Conservation (phyloP, 2,113 vertebrate genomes). For the Pelmatolapia mariae region DNA sequence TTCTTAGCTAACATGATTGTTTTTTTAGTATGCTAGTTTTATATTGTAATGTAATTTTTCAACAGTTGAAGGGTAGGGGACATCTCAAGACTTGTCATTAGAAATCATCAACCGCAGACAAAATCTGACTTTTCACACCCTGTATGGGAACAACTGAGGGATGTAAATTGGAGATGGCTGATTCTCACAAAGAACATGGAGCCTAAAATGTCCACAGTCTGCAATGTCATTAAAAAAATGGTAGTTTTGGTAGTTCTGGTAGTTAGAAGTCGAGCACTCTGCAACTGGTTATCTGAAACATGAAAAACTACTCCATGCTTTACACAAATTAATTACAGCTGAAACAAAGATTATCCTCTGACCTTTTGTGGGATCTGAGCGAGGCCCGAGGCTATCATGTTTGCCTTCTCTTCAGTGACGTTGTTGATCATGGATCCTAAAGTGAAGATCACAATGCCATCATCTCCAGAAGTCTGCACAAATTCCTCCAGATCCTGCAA, state of each 20-base stretch:
- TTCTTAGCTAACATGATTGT: not conserved
- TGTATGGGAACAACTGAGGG: not conserved
- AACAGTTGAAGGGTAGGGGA: not conserved
- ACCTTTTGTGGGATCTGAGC: too few species aligned
- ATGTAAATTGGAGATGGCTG: not conserved
- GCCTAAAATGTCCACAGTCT: not conserved
- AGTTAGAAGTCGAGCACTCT: not conserved
- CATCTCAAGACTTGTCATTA: not conserved
- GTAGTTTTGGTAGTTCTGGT: not conserved
- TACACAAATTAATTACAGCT: too few species aligned
- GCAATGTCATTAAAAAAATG: not conserved
- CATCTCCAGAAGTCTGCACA: too few species aligned
- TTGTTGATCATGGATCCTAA: too few species aligned
- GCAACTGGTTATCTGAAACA: too few species aligned
- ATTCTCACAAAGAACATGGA: not conserved
- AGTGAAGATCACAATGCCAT: too few species aligned
- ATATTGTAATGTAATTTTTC: not conserved
- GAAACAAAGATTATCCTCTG: fast-evolving
- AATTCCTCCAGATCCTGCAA: too few species aligned
- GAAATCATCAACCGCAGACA: not conserved
- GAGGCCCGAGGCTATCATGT: too few species aligned
- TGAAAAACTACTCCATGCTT: too few species aligned
- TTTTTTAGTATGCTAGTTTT: not conserved
- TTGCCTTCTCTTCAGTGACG: too few species aligned
- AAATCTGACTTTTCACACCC: not conserved